phyloP scores from a whole-genome alignment of 2,888 invertebrate genomes.

The Oscheius sp. region DNA sequence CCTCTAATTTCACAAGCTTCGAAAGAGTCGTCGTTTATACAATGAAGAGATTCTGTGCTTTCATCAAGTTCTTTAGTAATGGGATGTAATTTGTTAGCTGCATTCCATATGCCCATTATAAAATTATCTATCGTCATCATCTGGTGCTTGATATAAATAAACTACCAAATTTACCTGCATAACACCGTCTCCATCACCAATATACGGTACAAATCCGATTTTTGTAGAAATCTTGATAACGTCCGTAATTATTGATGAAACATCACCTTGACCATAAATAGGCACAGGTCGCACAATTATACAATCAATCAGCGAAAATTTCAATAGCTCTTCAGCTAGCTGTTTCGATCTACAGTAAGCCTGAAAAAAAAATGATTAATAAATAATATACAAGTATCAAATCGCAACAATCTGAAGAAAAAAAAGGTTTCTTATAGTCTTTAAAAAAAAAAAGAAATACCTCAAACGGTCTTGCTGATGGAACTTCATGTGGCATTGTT shows the following conservation, averaged over 20 bases:
- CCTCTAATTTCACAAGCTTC: background rate
- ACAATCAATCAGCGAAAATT: constrained; percentile 28
- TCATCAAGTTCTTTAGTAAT: background rate
- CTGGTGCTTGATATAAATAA: constrained; percentile 33
- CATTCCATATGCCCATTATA: constrained; percentile 48
- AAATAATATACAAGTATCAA: background rate
- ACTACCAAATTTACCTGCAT: constrained; percentile 49
- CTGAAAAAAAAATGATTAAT: constrained; percentile 31
- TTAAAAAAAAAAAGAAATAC: background rate
- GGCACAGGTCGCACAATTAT: constrained; percentile 42
- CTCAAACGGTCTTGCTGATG: constrained; percentile 25
- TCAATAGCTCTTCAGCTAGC: constrained; percentile 51
- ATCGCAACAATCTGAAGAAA: too few species aligned
- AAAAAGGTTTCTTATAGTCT: too few species aligned
- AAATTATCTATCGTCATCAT: constrained; percentile 64
- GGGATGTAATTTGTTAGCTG: constrained; percentile 16
- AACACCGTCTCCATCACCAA: constrained; percentile 60
- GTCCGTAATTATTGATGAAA: constrained; percentile 48
- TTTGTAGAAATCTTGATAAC: constrained; percentile 43
- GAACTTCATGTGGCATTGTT: constrained; percentile 38
- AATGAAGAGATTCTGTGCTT: constrained; percentile 5
- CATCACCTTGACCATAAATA: constrained; percentile 53
- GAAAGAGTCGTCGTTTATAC: background rate
- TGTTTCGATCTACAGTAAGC: constrained; percentile 58
- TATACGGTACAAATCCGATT: constrained; percentile 37